Conservation (phyloP, 2,113 vertebrate species). For the Excalfactoria chinensis region DNA sequence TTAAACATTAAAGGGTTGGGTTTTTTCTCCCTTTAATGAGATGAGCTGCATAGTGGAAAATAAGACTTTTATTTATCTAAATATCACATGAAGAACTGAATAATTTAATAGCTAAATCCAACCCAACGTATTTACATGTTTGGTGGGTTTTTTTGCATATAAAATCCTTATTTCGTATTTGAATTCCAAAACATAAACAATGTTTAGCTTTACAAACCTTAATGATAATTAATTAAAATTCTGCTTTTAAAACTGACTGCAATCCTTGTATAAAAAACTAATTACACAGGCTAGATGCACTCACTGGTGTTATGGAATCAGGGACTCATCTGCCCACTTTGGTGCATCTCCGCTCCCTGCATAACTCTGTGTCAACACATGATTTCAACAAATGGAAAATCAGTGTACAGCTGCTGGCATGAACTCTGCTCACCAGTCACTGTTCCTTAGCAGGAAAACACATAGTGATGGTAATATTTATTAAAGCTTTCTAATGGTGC, state of each 20-base stretch:
- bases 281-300: neutral
- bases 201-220: slow-evolving; percentile 31
- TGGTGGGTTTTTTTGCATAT: neutral
- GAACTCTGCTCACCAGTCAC: neutral
- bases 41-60: slow-evolving; percentile 59
- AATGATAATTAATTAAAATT: slow-evolving; percentile 39
- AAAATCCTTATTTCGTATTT: slow-evolving; percentile 44
- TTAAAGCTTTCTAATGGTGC: neutral
- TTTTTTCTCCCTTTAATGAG: slow-evolving; percentile 48
- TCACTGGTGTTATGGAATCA: fast-evolving
- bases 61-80: slow-evolving; percentile 71
- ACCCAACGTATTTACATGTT: slow-evolving; percentile 1
- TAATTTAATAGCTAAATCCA: slow-evolving; percentile 68
- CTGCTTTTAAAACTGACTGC: neutral
- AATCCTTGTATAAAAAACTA: neutral
- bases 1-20: slow-evolving; percentile 46
- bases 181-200: slow-evolving; percentile 33
- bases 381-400: slow-evolving; percentile 8
- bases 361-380: neutral
- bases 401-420: neutral
- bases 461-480: slow-evolving; percentile 12
- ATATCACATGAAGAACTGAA: slow-evolving; percentile 68
- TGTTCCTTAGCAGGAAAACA: neutral
- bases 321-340: neutral
- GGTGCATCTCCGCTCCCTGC: neutral